These are phyloP conservation scores for Drosophila kohkoa DNA, from an alignment of 1,140 invertebrate species.

Conservation along the genomic window DNA sequence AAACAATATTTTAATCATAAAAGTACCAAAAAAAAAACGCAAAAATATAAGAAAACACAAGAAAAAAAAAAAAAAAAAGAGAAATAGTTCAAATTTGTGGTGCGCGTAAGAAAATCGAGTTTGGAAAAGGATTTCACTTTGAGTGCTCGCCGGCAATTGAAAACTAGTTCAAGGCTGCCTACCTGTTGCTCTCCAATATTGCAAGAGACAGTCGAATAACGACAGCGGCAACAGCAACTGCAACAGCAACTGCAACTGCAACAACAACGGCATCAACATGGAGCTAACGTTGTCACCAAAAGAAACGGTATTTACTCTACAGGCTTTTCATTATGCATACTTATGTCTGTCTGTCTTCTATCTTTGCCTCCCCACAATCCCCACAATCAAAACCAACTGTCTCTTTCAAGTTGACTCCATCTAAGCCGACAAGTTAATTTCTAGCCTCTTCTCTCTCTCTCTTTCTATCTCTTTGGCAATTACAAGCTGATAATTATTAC, in stretches of 20 bases:
- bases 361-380: background rate
- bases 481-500: constrained; percentile 37
- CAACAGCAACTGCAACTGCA: constrained; percentile 8
- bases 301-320: constrained; percentile 80
- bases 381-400: background rate
- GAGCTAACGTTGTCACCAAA: constrained; percentile 72
- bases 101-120: constrained; percentile 24
- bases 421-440: constrained; percentile 35
- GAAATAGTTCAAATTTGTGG: constrained; percentile 10
- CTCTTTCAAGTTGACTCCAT: background rate
- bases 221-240: constrained; percentile 28
- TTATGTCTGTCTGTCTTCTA: constrained; percentile 15
- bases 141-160: constrained; percentile 46
- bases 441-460: background rate
- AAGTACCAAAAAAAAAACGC: background rate
- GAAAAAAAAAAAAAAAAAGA: background rate
- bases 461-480: constrained; percentile 17
- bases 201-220: constrained; percentile 6
- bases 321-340: constrained; percentile 64
- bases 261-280: constrained; percentile 50
- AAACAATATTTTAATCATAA: background rate
- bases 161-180: constrained; percentile 79
- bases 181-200: constrained; percentile 44
- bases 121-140: constrained; percentile 74
- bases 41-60: background rate